Base-by-base conservation (phyloP, 2,888 invertebrate species). In the Campoplex nolae region DNA sequence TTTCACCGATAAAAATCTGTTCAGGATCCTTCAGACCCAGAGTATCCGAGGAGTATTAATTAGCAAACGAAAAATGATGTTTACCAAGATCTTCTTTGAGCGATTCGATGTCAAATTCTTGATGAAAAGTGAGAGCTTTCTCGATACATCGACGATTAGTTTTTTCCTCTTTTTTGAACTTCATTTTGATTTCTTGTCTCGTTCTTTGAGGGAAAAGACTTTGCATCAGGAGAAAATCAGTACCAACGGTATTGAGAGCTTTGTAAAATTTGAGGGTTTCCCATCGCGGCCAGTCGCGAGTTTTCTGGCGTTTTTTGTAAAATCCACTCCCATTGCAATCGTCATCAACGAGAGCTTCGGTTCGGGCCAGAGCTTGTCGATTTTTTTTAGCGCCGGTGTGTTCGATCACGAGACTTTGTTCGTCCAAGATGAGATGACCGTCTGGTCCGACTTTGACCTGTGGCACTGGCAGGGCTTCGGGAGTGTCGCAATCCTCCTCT, bases 261-360 rank as follows among this genome's bases (percentile, higher is more conserved):
- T 97, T 96, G 95, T 98, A 99, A 95, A 99, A 99, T 89, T 97
- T 97, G n/a, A 98, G 95, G 0, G 98, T 99, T 92, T 99, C 98
- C 85, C 96, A 95, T 54, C 96, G 95, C 11, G 95, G 95, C 98
- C 98, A 98, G 67, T 97, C 97, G 79, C 96, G 96, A 0, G 97
- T 96, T 70, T 97, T 96, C 89, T 96, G 95, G 23, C 96, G 95
- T 38, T 96, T 96, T 83, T 96, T 96, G 93, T 97, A 97, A 88
- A 96, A 95, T 0, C 97, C 97, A 89, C 95, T 95, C 8, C 95
- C 93, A 0, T 94, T 95, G 73, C 95, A 95, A 42, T 95, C 94
- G 90, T 96, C 95, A 94, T 97, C 97, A 35, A 97, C 96, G 11
- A 98, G 96, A 3, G 97, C 95, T 28, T 96, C 95, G 0, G 96